Percentiles rank a stretch among this genome's conserved stretches.
Conservation (phyloP, 2,888 invertebrate species). For the Urechis unicinctus region DNA sequence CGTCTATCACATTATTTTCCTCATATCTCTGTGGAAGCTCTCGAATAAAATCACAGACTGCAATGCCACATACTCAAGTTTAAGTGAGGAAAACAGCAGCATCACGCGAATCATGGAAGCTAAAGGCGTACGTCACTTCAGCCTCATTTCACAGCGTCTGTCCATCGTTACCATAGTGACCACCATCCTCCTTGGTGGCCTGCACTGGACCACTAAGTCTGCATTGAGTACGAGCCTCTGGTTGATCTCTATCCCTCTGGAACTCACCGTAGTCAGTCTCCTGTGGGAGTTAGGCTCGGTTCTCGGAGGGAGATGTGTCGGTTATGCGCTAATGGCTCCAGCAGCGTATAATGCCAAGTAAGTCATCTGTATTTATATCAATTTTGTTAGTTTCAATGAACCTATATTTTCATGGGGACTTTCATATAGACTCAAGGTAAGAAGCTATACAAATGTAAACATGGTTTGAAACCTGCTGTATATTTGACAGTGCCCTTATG, state of each 20-base stretch:
- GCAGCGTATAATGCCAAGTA: conserved; percentile 37
- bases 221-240: conserved; percentile 34
- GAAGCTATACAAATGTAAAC: too few species aligned
- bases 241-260: conserved; percentile 38
- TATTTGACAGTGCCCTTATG: too few species aligned
- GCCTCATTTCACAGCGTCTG: conserved; percentile 41
- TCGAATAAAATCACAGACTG: conserved; percentile 43
- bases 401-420: too few species aligned
- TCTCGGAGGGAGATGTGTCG: conserved; percentile 48
- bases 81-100: conserved; percentile 22
- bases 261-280: conserved; percentile 37
- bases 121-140: conserved; percentile 47
- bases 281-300: conserved; percentile 41
- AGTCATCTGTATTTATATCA: conserved; percentile 2
- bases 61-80: conserved; percentile 21
- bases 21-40: conserved; percentile 42
- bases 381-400: too few species aligned
- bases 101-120: conserved; percentile 43
- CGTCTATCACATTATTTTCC: conserved; percentile 37
- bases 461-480: too few species aligned
- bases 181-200: conserved; percentile 29
- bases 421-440: too few species aligned
- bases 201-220: conserved; percentile 45
- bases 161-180: conserved; percentile 34
- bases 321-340: conserved; percentile 49